A percentile compares a stretch with the other conserved stretches of the same genome.
Evolutionary conservation across 2,888 invertebrate species (phyloP).

Genomic region (Drosophila mimica): DNA sequence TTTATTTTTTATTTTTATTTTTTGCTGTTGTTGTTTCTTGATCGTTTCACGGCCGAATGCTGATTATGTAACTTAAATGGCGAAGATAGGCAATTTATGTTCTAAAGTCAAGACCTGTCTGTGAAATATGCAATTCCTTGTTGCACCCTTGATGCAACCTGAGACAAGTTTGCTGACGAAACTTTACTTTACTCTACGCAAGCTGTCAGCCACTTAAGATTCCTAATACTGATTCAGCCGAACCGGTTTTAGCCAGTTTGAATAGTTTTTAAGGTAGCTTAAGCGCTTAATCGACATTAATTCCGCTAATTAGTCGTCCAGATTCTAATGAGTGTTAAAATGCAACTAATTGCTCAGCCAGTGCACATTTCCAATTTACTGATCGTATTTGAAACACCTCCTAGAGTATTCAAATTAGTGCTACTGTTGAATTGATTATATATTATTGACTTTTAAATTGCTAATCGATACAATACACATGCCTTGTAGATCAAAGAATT

Average conservation of each 20-base stretch:
- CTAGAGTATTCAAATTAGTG: not conserved
- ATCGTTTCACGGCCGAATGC: slow-evolving; percentile 36
- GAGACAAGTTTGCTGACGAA: not conserved
- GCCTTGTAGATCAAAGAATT: not conserved
- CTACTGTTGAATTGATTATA: not conserved
- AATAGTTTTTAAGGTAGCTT: not conserved
- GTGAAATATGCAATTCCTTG: slow-evolving; percentile 27
- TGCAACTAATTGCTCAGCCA: not conserved
- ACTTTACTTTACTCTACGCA: not conserved
- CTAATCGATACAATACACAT: not conserved
- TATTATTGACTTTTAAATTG: not conserved
- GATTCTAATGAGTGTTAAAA: not conserved
- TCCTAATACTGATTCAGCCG: not conserved
- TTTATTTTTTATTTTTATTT: slow-evolving; percentile 6
- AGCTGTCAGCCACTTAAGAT: not conserved
- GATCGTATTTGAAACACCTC: not conserved
- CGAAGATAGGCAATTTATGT: slow-evolving; percentile 29
- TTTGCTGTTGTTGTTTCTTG: slow-evolving; percentile 25
- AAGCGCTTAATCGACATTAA: not conserved
- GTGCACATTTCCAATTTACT: not conserved
- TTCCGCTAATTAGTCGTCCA: not conserved
- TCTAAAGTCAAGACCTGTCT: slow-evolving; percentile 7
- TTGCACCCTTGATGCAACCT: slow-evolving; percentile 3
- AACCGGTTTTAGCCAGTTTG: not conserved
- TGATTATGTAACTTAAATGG: slow-evolving; percentile 50